Evolutionary conservation across 2,797 vertebrate genomes (phyloP).

Genomic region (Anabas testudineus): DNA sequence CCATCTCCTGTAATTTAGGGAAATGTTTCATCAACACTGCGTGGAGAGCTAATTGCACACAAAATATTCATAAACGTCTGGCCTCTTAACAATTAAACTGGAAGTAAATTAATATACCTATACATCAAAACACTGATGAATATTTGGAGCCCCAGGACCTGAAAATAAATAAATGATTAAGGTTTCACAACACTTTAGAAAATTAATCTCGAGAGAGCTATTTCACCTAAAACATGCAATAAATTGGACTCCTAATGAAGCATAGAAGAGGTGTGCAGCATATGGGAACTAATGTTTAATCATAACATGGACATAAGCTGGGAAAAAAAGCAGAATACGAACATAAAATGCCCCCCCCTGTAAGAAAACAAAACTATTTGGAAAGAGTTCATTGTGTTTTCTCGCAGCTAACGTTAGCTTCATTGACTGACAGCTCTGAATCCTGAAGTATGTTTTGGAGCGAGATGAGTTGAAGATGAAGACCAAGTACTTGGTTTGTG

Average conservation of each 20-base stretch:
- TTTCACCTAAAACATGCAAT: constrained; percentile 61
- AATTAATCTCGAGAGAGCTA: constrained; percentile 64
- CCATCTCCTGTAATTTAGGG: constrained; percentile 63
- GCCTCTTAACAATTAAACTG: constrained; percentile 66
- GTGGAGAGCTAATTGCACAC: constrained; percentile 68
- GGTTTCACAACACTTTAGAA: constrained; percentile 53
- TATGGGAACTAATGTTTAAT: constrained; percentile 50
- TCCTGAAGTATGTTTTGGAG: neutral
- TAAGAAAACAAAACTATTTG: neutral
- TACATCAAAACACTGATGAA: constrained; percentile 76
- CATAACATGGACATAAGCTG: constrained; percentile 12
- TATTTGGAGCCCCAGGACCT: constrained; percentile 61
- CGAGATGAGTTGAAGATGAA: neutral
- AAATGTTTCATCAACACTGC: constrained; percentile 66
- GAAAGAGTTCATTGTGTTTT: neutral
- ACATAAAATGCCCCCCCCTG: neutral
- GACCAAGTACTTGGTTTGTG: neutral
- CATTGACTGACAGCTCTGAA: neutral
- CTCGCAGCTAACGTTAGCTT: neutral
- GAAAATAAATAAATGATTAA: constrained; percentile 79
- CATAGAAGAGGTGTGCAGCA: constrained; percentile 33
- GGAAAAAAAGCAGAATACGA: neutral
- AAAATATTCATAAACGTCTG: constrained; percentile 78
- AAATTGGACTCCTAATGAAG: constrained; percentile 61
- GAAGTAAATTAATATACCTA: constrained; percentile 74